phyloP scores from a whole-genome alignment of 2,888 invertebrate genomes.

The Leucania comma region DNA sequence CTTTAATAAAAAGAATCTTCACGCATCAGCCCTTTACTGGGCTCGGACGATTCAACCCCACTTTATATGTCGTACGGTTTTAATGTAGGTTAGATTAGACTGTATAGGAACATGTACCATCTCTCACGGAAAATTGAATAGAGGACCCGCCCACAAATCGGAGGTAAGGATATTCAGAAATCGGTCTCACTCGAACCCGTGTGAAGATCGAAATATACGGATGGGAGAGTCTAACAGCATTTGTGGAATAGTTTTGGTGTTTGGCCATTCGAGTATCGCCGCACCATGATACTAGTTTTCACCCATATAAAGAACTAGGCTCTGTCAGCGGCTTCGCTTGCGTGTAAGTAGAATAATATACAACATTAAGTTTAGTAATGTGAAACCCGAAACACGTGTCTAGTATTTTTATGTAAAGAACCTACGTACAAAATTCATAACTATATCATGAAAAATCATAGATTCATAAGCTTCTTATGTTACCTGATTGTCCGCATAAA shows the following conservation, averaged over 20 bases:
- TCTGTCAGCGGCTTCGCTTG: too few relatives aligned
- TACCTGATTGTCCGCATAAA: too few relatives aligned
- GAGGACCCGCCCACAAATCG: conserved; percentile 48
- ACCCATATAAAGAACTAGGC: too few relatives aligned
- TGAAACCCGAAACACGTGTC: too few relatives aligned
- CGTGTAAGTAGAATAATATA: too few relatives aligned
- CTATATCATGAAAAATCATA: too few relatives aligned
- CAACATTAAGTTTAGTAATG: too few relatives aligned
- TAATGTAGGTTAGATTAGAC: conserved; percentile 55
- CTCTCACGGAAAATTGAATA: conserved; percentile 67
- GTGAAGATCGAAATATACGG: conserved; percentile 29
- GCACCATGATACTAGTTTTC: too few relatives aligned
- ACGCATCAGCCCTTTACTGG: conserved; percentile 21
- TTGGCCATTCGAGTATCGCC: too few relatives aligned
- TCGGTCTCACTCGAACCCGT: conserved; percentile 48
- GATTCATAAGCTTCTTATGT: too few relatives aligned
- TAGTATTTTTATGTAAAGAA: too few relatives aligned
- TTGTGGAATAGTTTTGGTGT: background rate
- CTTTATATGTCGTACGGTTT: conserved; percentile 47
- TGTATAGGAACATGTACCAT: conserved; percentile 51
- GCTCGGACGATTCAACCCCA: conserved; percentile 34
- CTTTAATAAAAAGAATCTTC: conserved; percentile 35
- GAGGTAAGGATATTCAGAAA: conserved; percentile 63
- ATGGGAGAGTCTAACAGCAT: background rate
- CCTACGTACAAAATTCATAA: too few relatives aligned